A percentile compares a stretch with the other conserved stretches of the same genome.
These are phyloP conservation scores for Nemopilema nomurai DNA, from an alignment of 30 jellyfish, hydroid and myxozoan species.

Conservation along the genomic window DNA sequence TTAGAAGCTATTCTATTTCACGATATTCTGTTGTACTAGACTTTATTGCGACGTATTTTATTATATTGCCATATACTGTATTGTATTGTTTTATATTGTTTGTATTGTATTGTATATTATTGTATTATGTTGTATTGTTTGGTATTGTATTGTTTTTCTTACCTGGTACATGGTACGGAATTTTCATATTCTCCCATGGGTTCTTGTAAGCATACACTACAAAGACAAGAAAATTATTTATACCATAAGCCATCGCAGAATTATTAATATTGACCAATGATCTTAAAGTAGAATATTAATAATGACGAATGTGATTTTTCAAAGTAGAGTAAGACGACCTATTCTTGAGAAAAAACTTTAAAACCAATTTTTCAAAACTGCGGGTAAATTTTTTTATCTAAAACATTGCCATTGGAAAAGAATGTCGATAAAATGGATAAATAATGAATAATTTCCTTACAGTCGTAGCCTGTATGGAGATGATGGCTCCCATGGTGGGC, in stretches of 20 bases:
- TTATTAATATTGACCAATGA: too few species aligned
- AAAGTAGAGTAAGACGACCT: background rate
- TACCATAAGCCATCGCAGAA: background rate
- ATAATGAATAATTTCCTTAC: constrained; percentile 33
- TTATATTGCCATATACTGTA: background rate
- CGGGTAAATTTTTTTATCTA: too few species aligned
- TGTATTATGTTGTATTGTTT: background rate
- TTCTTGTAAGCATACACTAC: constrained; percentile 85
- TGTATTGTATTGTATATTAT: background rate
- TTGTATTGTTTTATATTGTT: background rate
- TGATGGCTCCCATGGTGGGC: constrained; percentile 84
- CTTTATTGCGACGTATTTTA: background rate
- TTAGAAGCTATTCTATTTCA: background rate
- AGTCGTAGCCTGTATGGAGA: constrained; percentile 90
- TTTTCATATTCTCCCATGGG: constrained; percentile 92
- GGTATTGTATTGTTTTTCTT: background rate
- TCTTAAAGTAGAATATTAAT: too few species aligned
- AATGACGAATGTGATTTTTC: too few species aligned
- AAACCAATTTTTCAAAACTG: too few species aligned
- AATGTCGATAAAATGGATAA: background rate
- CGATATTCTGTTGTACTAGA: background rate
- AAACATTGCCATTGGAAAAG: background rate
- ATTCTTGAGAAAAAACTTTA: too few species aligned
- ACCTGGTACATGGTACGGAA: constrained; percentile 98
- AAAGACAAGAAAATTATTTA: background rate